These are phyloP conservation scores for Ethmia dodecea DNA, from an alignment of 2,888 invertebrate genomes.

Conservation along the genomic window DNA sequence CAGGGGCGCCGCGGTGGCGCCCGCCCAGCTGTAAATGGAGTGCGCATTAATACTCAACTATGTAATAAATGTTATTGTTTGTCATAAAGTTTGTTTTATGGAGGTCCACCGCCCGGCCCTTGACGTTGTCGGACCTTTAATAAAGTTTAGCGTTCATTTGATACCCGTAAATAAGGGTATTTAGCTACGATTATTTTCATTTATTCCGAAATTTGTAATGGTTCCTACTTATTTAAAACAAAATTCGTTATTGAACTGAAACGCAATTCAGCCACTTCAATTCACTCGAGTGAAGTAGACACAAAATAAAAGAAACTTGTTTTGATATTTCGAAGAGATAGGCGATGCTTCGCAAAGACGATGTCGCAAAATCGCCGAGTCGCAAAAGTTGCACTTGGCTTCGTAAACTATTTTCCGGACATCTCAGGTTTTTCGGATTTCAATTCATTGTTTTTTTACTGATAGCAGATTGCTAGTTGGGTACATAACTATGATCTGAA, in stretches of 20 bases:
- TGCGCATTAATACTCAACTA: slow-evolving; percentile 68
- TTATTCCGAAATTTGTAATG: slow-evolving; percentile 27
- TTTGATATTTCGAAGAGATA: slow-evolving; percentile 53
- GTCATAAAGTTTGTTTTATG: slow-evolving; percentile 72
- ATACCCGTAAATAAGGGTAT: slow-evolving; percentile 41
- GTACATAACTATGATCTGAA: no score
- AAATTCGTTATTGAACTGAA: slow-evolving; percentile 28
- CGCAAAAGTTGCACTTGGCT: slow-evolving; percentile 55
- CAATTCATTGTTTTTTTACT: no score
- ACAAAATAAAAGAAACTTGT: slow-evolving; percentile 51
- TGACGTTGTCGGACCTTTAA: slow-evolving; percentile 52
- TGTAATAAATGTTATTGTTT: slow-evolving; percentile 75
- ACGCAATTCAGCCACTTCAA: slow-evolving; percentile 29
- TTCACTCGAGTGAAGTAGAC: slow-evolving; percentile 31
- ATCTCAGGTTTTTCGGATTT: slow-evolving; percentile 34
- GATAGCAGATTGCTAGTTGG: no score
- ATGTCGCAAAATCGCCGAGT: slow-evolving; percentile 46
- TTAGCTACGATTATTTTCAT: slow-evolving; percentile 38
- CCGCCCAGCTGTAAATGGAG: slow-evolving; percentile 61
- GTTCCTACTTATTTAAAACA: slow-evolving; percentile 11
- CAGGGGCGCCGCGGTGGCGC: slow-evolving; percentile 47
- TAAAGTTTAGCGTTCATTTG: slow-evolving; percentile 53
- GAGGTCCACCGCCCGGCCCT: slow-evolving; percentile 47
- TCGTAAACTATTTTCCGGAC: slow-evolving; percentile 48
- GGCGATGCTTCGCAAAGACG: slow-evolving; percentile 31